Percentiles rank a stretch among this genome's conserved stretches.
phyloP scores from a whole-genome alignment of 1,140 invertebrate genomes.

The Drosophila suzukii region DNA sequence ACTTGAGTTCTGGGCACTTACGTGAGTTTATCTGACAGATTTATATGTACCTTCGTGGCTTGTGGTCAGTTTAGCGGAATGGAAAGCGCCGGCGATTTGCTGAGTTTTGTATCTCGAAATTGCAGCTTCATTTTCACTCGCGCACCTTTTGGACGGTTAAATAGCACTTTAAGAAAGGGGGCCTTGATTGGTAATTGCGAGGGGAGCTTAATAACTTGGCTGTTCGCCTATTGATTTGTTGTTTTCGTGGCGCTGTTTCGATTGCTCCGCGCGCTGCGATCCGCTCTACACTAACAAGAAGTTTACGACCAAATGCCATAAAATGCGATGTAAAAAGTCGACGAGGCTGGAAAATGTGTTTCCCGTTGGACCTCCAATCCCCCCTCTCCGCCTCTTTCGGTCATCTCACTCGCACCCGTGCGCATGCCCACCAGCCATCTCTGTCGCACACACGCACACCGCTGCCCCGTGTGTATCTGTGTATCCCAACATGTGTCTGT shows the following conservation, averaged over 20 bases:
- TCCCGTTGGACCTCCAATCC: conserved; percentile 49
- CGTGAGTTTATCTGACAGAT: conserved; percentile 39
- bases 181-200: conserved; percentile 18
- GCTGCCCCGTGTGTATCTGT: conserved; percentile 6
- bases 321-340: conserved; percentile 84
- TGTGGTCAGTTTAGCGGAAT: conserved; percentile 14
- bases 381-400: conserved; percentile 4
- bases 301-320: conserved; percentile 84
- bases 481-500: not conserved
- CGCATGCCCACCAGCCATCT: conserved; percentile 38
- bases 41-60: conserved; percentile 5
- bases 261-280: conserved; percentile 68
- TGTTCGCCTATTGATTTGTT: conserved; percentile 48
- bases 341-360: conserved; percentile 84
- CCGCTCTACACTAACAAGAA: conserved; percentile 84
- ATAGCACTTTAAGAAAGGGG: conserved; percentile 20
- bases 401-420: conserved; percentile 47
- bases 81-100: conserved; percentile 32
- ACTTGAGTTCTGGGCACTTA: conserved; percentile 27
- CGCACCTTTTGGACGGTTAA: conserved; percentile 12
- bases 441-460: conserved; percentile 17
- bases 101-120: conserved; percentile 1
- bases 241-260: conserved; percentile 22
- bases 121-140: conserved; percentile 27
- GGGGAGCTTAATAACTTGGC: conserved; percentile 35